Conservation (phyloP, 2,888 invertebrate species). For the Eristalis pertinax region DNA sequence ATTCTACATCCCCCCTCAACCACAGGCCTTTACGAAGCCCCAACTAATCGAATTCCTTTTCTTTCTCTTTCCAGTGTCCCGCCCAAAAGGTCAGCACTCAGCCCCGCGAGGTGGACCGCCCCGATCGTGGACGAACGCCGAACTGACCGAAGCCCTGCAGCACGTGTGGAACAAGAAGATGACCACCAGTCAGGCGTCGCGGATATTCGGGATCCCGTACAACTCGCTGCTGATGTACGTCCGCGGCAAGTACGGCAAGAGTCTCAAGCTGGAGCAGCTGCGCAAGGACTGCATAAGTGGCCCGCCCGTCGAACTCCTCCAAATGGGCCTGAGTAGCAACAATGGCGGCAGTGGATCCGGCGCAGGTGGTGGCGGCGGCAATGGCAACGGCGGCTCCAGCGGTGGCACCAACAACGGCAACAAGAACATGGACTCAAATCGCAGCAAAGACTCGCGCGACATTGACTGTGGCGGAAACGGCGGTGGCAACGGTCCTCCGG, state of each 20-base stretch:
- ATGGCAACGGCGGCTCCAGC: conserved; percentile 23
- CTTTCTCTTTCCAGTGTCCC: conserved; percentile 84
- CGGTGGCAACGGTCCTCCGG: conserved; percentile 68
- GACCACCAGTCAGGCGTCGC: conserved; percentile 95
- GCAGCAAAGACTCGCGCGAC: conserved; percentile 77
- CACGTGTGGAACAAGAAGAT: conserved; percentile 98
- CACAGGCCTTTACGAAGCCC: too few relatives aligned
- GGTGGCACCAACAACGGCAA: conserved; percentile 73
- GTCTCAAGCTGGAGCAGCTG: conserved; percentile 92
- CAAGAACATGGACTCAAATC: conserved; percentile 75
- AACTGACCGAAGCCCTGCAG: conserved; percentile 93
- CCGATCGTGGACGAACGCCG: conserved; percentile 95
- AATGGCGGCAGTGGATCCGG: conserved; percentile 39
- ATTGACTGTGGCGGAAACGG: conserved; percentile 75
- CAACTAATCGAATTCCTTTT: neutral
- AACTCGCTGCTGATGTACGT: conserved; percentile 96
- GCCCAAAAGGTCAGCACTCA: conserved; percentile 95
- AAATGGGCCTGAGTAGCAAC: conserved; percentile 83
- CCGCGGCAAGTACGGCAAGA: conserved; percentile 95
- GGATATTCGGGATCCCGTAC: conserved; percentile 96
- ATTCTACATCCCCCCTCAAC: too few relatives aligned
- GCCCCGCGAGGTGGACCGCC: conserved; percentile 95
- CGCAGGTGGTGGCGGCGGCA: conserved; percentile 10
- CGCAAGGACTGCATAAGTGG: conserved; percentile 94
- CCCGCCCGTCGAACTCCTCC: conserved; percentile 87